A percentile compares a stretch with the other conserved stretches of the same genome.
Evolutionary conservation across 1,140 invertebrate species (phyloP).

Genomic region (Zaprionus davidi): DNA sequence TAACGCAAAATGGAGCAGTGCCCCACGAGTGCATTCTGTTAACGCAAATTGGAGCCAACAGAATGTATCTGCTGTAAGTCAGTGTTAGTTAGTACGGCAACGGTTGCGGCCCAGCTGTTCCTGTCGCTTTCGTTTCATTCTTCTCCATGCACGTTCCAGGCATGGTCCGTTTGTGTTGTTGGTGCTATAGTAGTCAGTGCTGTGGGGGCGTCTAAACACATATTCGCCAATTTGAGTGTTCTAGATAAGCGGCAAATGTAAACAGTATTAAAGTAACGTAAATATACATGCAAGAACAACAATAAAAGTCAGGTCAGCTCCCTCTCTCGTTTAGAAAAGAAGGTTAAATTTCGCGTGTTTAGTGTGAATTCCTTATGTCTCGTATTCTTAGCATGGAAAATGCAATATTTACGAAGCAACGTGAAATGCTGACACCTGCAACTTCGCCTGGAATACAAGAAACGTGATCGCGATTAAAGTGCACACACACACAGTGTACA

Average conservation of each 20-base stretch:
- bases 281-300: background rate
- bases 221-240: constrained; percentile 24
- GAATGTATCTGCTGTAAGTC: background rate
- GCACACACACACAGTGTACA: background rate
- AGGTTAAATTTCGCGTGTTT: constrained; percentile 3
- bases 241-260: constrained; percentile 41
- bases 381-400: constrained; percentile 21
- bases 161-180: constrained; percentile 18
- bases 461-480: constrained; percentile 61
- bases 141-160: constrained; percentile 12
- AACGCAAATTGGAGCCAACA: constrained; percentile 4
- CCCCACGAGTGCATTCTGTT: background rate
- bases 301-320: background rate
- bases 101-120: constrained; percentile 26
- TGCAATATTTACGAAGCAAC: constrained; percentile 17
- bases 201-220: constrained; percentile 38
- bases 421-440: constrained; percentile 21
- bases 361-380: constrained; percentile 5
- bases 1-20: constrained; percentile 2
- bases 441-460: constrained; percentile 38
- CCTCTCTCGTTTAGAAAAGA: background rate
- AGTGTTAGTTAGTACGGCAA: constrained; percentile 22
- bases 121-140: constrained; percentile 21
- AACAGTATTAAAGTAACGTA: constrained; percentile 40
- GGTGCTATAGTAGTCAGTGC: constrained; percentile 1